A percentile compares a stretch with the other conserved stretches of the same genome.
phyloP scores from a whole-genome alignment of 92 coral and sea anemone genomes.

The Blastomussa wellsi region DNA sequence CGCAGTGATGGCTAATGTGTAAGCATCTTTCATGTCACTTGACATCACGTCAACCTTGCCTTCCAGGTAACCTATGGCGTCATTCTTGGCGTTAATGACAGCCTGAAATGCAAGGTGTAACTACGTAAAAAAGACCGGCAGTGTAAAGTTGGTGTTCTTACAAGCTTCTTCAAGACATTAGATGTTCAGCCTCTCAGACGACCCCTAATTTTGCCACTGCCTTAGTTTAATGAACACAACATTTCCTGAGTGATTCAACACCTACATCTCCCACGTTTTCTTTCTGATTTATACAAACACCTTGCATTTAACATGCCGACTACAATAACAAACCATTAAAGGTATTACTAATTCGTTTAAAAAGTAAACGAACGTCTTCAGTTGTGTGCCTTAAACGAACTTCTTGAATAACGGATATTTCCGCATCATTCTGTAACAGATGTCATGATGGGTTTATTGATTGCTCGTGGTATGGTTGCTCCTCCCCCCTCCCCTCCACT shows the following conservation, averaged over 20 bases:
- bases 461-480: not conserved
- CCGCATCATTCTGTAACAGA: not conserved
- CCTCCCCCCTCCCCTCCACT: not conserved
- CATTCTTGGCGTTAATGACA: slow-evolving; percentile 49
- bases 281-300: no score
- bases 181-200: no score
- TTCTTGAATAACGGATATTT: not conserved
- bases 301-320: no score
- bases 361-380: no score
- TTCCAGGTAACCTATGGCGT: slow-evolving; percentile 60
- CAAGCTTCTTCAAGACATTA: not conserved
- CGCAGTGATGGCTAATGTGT: slow-evolving; percentile 81
- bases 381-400: no score
- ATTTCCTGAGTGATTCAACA: no score
- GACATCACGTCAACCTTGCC: slow-evolving; percentile 21
- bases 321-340: no score
- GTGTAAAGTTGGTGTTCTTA: not conserved
- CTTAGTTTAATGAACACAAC: no score
- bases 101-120: slow-evolving; percentile 14
- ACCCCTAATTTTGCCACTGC: no score
- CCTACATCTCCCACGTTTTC: no score
- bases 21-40: slow-evolving; percentile 56
- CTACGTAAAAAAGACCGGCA: not conserved
- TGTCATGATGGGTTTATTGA: not conserved
- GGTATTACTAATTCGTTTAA: no score